Percentiles rank a stretch among this genome's conserved stretches.
phyloP scores from a whole-genome alignment of 2,888 invertebrate species.

The Geophilus truncorum region DNA sequence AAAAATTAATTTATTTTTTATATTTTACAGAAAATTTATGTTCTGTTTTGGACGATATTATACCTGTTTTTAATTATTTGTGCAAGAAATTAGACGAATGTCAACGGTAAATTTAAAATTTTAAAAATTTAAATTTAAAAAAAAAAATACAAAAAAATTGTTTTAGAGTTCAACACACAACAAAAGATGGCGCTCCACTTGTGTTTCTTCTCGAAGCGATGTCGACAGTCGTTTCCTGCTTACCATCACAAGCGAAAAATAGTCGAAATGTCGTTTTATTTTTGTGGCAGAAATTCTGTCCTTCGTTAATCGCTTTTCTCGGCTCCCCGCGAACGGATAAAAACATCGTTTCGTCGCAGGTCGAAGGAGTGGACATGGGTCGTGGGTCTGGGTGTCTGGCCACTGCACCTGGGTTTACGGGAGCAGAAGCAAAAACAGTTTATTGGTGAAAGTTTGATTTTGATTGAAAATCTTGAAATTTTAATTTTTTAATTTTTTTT shows the following conservation, averaged over 20 bases:
- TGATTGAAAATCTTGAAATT: neutral
- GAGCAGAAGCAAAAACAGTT: slow-evolving; percentile 80
- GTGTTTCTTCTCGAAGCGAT: slow-evolving; percentile 37
- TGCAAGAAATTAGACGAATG: slow-evolving; percentile 79
- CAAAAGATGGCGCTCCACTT: slow-evolving; percentile 25
- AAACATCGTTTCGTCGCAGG: slow-evolving; percentile 60
- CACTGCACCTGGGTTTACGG: slow-evolving; percentile 70
- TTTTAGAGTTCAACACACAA: slow-evolving; percentile 31
- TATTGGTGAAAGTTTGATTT: slow-evolving; percentile 62
- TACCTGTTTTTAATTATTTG: slow-evolving; percentile 82
- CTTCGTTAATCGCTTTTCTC: slow-evolving; percentile 76
- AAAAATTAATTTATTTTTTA: neutral
- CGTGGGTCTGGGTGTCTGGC: slow-evolving; percentile 64
- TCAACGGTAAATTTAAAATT: slow-evolving; percentile 68
- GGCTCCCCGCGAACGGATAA: slow-evolving; percentile 82
- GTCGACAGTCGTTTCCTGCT: slow-evolving; percentile 40
- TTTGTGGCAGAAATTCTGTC: slow-evolving; percentile 74
- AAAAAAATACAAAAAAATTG: no score
- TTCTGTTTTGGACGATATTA: slow-evolving; percentile 63
- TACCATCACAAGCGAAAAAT: slow-evolving; percentile 41
- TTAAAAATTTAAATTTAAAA: no score
- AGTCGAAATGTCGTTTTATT: slow-evolving; percentile 44
- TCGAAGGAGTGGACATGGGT: slow-evolving; percentile 54
- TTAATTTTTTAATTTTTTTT: slow-evolving; percentile 29
- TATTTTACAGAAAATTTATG: neutral